A percentile compares a stretch with the other conserved stretches of the same genome.
These are phyloP conservation scores for Mesochorus sp. DNA, from an alignment of 2,888 invertebrate genomes.

Conservation along the genomic window DNA sequence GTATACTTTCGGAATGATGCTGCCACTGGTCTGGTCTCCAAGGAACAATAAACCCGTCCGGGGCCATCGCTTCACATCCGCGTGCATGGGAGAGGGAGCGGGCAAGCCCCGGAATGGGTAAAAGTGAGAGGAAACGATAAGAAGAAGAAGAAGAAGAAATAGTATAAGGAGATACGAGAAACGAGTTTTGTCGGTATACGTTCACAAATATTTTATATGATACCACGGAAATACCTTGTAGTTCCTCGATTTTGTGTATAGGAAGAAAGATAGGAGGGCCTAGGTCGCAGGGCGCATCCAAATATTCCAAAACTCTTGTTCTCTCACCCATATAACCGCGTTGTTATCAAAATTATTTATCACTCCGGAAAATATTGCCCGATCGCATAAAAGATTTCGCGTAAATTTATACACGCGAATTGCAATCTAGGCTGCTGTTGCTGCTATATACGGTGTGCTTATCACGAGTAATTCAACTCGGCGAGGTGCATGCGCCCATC, in stretches of 20 bases:
- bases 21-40: slow-evolving; percentile 42
- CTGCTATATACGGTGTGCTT: no score
- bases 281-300: slow-evolving; percentile 11
- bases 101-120: slow-evolving; percentile 33
- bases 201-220: slow-evolving; percentile 51
- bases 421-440: background rate
- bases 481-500: no score
- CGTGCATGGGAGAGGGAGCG: slow-evolving; percentile 28
- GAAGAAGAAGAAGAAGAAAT: no score
- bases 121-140: background rate
- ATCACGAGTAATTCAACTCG: background rate
- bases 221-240: slow-evolving; percentile 25
- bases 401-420: background rate
- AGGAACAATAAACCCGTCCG: slow-evolving; percentile 61
- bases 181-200: slow-evolving; percentile 47
- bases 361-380: background rate
- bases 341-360: slow-evolving; percentile 59
- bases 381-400: background rate
- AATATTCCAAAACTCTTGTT: slow-evolving; percentile 3
- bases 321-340: background rate
- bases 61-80: slow-evolving; percentile 55
- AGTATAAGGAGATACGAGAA: slow-evolving; percentile 42
- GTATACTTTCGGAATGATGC: slow-evolving; percentile 28
- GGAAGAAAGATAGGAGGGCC: background rate
- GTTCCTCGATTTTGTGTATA: slow-evolving; percentile 15